Conservation (phyloP, 2,113 vertebrate species). For the Marmota flaviventris region DNA sequence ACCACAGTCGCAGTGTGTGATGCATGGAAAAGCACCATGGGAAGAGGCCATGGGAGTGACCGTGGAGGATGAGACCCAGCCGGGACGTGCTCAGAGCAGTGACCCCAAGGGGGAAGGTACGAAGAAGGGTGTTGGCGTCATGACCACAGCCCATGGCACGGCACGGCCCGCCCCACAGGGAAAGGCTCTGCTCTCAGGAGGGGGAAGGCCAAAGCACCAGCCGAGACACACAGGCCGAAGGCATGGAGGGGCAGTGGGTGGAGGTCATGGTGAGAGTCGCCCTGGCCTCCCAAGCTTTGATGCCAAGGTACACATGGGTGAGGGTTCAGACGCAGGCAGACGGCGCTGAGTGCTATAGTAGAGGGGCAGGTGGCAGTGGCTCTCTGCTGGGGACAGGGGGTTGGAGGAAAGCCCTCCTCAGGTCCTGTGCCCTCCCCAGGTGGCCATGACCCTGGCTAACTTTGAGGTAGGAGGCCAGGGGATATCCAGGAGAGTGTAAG, state of each 20-base stretch:
- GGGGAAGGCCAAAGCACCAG: not conserved
- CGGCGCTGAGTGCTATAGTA: not conserved
- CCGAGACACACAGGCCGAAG: not conserved
- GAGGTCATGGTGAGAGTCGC: not conserved
- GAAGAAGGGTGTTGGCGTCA: not conserved
- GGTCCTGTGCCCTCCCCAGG: accelerated
- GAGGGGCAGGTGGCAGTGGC: not conserved
- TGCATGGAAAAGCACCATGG: not conserved
- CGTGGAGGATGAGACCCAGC: not conserved
- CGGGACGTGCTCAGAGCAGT: slow-evolving; percentile 35
- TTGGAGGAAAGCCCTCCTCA: not conserved
- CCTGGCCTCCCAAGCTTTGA: not conserved
- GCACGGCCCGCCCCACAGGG: not conserved
- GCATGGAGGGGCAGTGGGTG: not conserved
- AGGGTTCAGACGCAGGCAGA: not conserved
- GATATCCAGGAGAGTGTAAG: accelerated
- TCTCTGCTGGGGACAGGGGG: not conserved
- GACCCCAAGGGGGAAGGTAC: not conserved
- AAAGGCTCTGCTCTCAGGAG: not conserved
- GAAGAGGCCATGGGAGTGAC: not conserved
- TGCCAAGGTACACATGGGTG: not conserved
- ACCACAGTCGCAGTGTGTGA: not conserved
- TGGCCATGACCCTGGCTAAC: not conserved
- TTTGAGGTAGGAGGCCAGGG: not conserved
- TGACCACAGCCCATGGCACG: not conserved